Evolutionary conservation across 2,888 invertebrate genomes (phyloP).

Genomic region (Apamea crenata): DNA sequence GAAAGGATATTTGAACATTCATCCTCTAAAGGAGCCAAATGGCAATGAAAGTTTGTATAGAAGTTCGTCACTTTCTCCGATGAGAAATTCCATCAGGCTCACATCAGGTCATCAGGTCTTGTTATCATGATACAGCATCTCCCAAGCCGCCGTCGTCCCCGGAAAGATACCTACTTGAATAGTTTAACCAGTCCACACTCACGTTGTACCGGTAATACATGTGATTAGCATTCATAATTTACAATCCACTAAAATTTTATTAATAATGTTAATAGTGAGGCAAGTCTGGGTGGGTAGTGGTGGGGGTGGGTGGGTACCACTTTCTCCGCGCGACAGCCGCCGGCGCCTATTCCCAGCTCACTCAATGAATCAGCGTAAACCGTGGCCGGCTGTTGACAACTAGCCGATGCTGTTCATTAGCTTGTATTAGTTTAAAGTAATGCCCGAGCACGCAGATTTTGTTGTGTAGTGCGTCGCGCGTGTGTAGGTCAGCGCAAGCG

Average conservation of each 20-base stretch:
- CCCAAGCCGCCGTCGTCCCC: not conserved
- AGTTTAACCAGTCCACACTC: not conserved
- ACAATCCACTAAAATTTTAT: not conserved
- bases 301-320: no score
- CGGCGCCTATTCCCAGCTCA: not conserved
- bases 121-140: not conserved
- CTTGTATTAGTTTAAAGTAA: not conserved
- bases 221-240: conserved; percentile 13
- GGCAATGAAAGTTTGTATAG: not conserved
- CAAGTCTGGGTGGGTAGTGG: no score
- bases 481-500: conserved; percentile 48
- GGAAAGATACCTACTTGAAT: not conserved
- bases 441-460: not conserved
- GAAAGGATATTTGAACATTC: not conserved
- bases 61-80: not conserved
- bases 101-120: not conserved
- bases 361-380: not conserved
- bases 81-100: not conserved
- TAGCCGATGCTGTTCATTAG: not conserved
- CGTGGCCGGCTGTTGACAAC: not conserved
- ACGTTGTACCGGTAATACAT: not conserved
- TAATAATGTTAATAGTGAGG: not conserved
- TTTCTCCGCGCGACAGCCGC: conserved; percentile 18
- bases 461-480: not conserved
- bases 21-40: not conserved